phyloP scores from a whole-genome alignment of 2,797 vertebrate genomes.

The Poeciliopsis infans region DNA sequence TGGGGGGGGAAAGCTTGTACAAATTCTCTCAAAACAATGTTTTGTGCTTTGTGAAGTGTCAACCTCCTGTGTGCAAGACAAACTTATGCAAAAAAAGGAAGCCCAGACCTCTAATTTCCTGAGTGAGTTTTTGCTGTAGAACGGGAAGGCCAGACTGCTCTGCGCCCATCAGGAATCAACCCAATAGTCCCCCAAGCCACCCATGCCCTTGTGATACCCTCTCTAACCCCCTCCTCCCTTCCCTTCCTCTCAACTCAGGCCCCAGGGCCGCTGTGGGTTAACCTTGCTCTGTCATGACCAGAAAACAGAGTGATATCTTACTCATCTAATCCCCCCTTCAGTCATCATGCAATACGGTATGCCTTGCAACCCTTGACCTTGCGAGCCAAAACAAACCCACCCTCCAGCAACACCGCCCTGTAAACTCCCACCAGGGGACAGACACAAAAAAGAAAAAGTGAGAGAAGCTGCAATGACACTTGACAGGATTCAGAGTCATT shows the following conservation, averaged over 20 bases:
- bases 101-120: constrained; percentile 82
- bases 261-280: constrained; percentile 76
- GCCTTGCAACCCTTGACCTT: constrained; percentile 75
- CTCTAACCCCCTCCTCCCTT: constrained; percentile 31
- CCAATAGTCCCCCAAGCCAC: constrained; percentile 75
- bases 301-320: constrained; percentile 81
- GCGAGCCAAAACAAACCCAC: constrained; percentile 49
- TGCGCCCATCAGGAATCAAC: constrained; percentile 79
- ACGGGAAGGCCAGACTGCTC: constrained; percentile 69
- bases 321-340: constrained; percentile 80
- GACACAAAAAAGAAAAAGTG: constrained; percentile 38
- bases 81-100: constrained; percentile 78
- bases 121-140: constrained; percentile 72
- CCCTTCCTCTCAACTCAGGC: constrained; percentile 59
- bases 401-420: constrained; percentile 46
- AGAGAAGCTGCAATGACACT: constrained; percentile 32
- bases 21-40: constrained; percentile 45
- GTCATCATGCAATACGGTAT: constrained; percentile 82
- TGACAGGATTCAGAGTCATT: constrained; percentile 36
- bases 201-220: constrained; percentile 72
- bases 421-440: constrained; percentile 44
- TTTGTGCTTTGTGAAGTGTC: constrained; percentile 55
- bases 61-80: constrained; percentile 55
- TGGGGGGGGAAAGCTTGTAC: constrained; percentile 38
- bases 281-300: constrained; percentile 80